Conservation (phyloP, 2,113 vertebrate species). For the Epinephelus moara region DNA sequence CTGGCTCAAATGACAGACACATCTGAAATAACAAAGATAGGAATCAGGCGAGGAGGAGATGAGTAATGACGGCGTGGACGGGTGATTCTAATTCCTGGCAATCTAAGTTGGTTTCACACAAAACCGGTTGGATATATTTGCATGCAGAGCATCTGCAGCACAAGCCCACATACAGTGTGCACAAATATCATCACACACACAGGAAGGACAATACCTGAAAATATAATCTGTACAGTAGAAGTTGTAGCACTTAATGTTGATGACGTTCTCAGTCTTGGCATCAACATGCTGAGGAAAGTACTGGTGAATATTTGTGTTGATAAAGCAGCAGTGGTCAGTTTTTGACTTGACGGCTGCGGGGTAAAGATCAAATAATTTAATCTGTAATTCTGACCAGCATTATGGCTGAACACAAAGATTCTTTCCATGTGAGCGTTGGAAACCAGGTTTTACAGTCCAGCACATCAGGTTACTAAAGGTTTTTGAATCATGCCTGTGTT, state of each 20-base stretch:
- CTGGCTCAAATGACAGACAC: constrained; percentile 17
- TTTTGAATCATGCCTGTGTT: neutral
- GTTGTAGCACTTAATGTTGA: neutral
- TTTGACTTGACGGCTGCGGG: neutral
- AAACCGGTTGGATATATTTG: constrained; percentile 44
- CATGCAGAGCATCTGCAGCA: constrained; percentile 1
- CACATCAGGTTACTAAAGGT: neutral
- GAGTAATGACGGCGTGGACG: constrained; percentile 40
- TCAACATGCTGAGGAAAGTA: neutral
- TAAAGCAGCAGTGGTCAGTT: neutral
- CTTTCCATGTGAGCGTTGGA: neutral
- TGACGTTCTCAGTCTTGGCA: neutral
- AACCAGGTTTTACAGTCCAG: neutral
- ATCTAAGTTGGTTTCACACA: constrained; percentile 37
- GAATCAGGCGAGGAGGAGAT: constrained; percentile 37
- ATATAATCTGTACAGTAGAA: neutral
- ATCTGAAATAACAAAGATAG: constrained; percentile 38
- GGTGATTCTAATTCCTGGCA: constrained; percentile 50
- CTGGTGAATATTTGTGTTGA: neutral
- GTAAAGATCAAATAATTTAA: neutral
- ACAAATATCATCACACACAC: neutral
- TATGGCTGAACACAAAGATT: neutral
- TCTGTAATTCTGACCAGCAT: neutral
- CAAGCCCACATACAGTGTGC: constrained; percentile 30
- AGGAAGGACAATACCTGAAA: neutral